Percentiles rank a stretch among this genome's conserved stretches.
Evolutionary conservation across 2,797 vertebrate species (phyloP).

Genomic region (Oceanodroma leucorhoa): DNA sequence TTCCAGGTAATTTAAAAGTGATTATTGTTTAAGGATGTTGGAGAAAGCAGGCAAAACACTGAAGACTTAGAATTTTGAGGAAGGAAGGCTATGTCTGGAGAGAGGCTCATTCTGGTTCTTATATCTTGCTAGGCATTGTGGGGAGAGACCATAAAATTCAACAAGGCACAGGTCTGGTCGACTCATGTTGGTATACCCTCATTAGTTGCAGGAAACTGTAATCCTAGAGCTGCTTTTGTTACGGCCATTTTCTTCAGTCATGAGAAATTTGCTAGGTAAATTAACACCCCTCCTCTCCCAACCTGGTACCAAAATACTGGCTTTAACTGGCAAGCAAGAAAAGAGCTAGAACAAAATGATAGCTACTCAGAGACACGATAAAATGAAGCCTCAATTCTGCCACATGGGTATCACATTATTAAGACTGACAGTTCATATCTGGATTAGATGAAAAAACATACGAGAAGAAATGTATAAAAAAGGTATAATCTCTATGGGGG

Average conservation of each 20-base stretch:
- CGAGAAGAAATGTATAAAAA: not conserved
- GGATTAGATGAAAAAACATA: not conserved
- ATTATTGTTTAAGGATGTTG: not conserved
- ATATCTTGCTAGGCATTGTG: not conserved
- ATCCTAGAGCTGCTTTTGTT: not conserved
- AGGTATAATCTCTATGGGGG: not conserved
- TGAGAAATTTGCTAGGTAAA: not conserved
- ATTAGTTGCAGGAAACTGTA: not conserved
- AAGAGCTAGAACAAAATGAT: not conserved
- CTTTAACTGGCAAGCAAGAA: not conserved
- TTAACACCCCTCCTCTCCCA: not conserved
- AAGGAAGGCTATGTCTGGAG: not conserved
- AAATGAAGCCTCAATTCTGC: not conserved
- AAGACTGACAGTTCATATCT: not conserved
- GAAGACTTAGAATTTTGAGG: not conserved
- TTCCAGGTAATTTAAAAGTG: slow-evolving; percentile 12
- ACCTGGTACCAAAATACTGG: not conserved
- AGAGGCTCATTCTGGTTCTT: not conserved
- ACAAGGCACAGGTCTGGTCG: not conserved
- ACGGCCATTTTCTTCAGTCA: not conserved
- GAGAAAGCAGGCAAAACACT: not conserved
- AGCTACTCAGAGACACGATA: not conserved
- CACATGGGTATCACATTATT: not conserved
- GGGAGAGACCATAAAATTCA: not conserved
- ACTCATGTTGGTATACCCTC: not conserved